A percentile compares a stretch with the other conserved stretches of the same genome.
Conservation (phyloP, 2,888 invertebrate genomes). For the Diaphora mendica region DNA sequence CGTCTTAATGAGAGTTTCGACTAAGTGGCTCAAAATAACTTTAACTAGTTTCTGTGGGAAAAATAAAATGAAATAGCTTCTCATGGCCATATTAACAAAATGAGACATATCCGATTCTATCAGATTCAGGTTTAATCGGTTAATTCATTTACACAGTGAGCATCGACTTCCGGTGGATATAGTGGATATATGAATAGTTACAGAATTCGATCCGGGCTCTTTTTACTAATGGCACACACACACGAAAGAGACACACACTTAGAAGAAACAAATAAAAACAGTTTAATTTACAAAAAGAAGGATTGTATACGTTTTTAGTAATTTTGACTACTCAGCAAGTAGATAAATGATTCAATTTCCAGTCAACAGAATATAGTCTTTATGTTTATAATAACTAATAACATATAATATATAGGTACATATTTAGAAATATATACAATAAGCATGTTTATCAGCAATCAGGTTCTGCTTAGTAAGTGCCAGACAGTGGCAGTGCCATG, state of each 20-base stretch:
- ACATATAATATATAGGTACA: no score
- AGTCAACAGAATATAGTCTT: no score
- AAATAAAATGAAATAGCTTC: not conserved
- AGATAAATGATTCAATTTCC: no score
- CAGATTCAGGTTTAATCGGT: conserved; percentile 1
- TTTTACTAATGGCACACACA: not conserved
- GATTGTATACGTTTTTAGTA: no score
- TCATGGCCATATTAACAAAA: conserved; percentile 2
- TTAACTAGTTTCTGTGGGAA: conserved; percentile 8
- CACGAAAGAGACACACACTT: not conserved
- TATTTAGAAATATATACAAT: no score
- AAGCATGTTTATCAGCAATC: no score
- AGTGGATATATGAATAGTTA: not conserved
- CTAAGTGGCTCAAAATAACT: not conserved
- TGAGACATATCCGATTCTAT: conserved; percentile 12
- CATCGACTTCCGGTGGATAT: conserved; percentile 5
- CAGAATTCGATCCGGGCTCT: not conserved
- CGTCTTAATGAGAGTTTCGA: not conserved
- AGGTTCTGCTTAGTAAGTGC: no score
- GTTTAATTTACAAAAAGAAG: not conserved
- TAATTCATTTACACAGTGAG: conserved; percentile 2
- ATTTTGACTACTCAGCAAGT: no score
- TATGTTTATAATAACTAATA: no score
- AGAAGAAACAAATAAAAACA: not conserved
- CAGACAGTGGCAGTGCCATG: no score